Evolutionary conservation across 2,888 invertebrate genomes (phyloP).

Genomic region (Heliconius sara): DNA sequence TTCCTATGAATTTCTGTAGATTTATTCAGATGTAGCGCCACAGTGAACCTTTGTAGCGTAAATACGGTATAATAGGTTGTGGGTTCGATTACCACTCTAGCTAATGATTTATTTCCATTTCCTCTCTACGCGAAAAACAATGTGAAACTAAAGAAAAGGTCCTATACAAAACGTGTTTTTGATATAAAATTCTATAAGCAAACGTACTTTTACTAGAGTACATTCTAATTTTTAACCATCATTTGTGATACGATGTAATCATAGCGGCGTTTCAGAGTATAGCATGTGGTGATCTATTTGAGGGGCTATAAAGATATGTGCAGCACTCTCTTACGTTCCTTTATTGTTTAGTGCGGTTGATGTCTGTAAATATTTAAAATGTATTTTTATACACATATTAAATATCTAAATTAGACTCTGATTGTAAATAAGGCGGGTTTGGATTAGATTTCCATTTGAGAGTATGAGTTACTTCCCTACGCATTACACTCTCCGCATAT

Average conservation of each 20-base stretch:
- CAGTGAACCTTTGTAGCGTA: no score
- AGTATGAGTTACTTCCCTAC: background rate
- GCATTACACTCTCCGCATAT: no score
- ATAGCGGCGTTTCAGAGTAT: constrained; percentile 3
- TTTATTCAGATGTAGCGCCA: no score
- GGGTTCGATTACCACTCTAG: background rate
- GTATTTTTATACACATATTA: constrained; percentile 45
- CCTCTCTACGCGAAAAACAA: no score
- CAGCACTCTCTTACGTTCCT: constrained; percentile 71
- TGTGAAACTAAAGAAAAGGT: no score
- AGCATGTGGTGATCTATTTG: constrained; percentile 75
- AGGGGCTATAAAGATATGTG: constrained; percentile 78
- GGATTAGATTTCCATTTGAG: background rate
- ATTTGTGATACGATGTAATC: background rate
- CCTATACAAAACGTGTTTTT: background rate
- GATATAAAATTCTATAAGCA: background rate
- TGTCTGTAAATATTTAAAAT: constrained; percentile 75
- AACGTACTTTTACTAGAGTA: background rate
- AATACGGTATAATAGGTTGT: no score
- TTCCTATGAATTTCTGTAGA: no score
- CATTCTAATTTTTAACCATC: background rate
- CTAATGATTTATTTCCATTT: background rate
- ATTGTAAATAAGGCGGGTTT: background rate
- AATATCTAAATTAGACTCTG: background rate
- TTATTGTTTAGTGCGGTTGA: constrained; percentile 78